These are phyloP conservation scores for Nothura maculosa DNA, from an alignment of 2,797 vertebrate species.

Conservation along the genomic window DNA sequence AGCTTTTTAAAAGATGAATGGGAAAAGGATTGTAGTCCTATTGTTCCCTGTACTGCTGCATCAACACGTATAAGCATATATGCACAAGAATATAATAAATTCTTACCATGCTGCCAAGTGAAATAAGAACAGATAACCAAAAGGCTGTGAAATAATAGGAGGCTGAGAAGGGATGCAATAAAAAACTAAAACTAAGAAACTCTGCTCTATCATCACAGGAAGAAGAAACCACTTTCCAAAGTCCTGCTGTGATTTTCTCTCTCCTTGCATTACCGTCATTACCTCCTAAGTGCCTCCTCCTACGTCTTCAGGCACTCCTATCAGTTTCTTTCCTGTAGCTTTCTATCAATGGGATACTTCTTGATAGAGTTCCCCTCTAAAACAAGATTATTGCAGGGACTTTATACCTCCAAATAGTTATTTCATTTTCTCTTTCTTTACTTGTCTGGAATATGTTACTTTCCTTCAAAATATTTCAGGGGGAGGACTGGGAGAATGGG, in stretches of 20 bases:
- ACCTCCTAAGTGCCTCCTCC: not conserved
- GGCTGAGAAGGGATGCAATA: not conserved
- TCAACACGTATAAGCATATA: not conserved
- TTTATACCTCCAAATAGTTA: not conserved
- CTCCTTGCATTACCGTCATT: not conserved
- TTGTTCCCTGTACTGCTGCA: not conserved
- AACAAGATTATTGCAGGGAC: not conserved
- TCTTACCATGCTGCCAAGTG: slow-evolving; percentile 4
- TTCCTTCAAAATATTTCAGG: not conserved
- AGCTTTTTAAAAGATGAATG: not conserved
- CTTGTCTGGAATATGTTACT: not conserved
- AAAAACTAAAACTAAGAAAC: not conserved
- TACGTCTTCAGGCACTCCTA: rapidly evolving
- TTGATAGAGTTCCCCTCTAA: not conserved
- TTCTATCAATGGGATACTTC: not conserved
- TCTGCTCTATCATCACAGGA: not conserved
- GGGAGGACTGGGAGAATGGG: not conserved
- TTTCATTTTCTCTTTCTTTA: not conserved
- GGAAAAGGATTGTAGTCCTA: not conserved
- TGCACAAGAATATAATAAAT: not conserved
- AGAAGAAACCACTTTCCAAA: not conserved
- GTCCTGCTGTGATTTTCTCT: not conserved
- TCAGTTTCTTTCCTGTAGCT: not conserved
- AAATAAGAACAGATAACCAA: slow-evolving; percentile 19
- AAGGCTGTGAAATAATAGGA: not conserved